Base-by-base conservation (phyloP, 2,113 vertebrate species). In the Bubalus kerabau region DNA sequence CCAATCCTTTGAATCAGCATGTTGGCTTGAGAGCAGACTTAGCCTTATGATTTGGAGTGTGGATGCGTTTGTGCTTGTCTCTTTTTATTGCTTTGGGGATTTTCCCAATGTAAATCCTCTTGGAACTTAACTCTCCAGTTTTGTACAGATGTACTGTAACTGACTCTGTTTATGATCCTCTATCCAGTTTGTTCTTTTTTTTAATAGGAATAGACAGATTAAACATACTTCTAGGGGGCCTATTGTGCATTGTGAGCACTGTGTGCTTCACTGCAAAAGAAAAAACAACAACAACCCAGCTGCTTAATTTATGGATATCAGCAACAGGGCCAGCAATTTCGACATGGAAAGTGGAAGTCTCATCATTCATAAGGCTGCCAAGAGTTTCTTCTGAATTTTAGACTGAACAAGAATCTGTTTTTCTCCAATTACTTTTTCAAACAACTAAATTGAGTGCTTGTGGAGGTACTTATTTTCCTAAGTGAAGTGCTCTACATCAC, bases 261-360 rank as follows among this genome's bases (percentile, higher is more conserved):
- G 81, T 48, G 40, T 97, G 89, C 97, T 98, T 98, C 98, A 98
- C 32, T 98, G 96, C 71, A 74, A 54, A 95, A 94, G 14, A n/a
- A 74, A 87, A 62, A 95, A 46, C 15, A 43, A 40, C n/a, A 95
- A 95, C 80, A 92, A 93, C 64, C 46, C 98, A 98, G 95, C 98
- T 99, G 98, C 90, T 98, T 98, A 97, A 98, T 99, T 98, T 98
- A 98, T 98, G 98, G 97, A 98, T 98, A 87, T 89, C 82, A 98
- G 94, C 92, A 97, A 98, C 76, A 98, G 93, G 96, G 98, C 98
- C 98, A 98, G 98, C 87, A 97, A 93, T 98, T 98, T 98, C 93
- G 71, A 97, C 89, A 93, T 64, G 98, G 97, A 95, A 98, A 98
- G 82, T 92, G 91, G 94, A 98, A 96, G 48, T 62, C 95, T 97